phyloP scores from a whole-genome alignment of 2,888 invertebrate species.

The Plemyria rubiginata region DNA sequence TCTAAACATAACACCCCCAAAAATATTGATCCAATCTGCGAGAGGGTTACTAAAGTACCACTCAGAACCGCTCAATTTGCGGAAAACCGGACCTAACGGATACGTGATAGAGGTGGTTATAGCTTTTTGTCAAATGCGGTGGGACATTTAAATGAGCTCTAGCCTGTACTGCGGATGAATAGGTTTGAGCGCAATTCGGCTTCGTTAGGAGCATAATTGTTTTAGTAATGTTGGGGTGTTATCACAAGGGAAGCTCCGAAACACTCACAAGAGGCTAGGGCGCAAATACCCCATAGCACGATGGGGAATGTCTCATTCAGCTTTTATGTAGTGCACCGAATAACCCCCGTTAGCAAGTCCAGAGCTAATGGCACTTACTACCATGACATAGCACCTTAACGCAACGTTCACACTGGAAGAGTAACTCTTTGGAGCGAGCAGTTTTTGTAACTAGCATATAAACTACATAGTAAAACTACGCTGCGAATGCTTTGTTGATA shows the following conservation, averaged over 20 bases:
- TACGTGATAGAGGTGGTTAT: constrained; percentile 6
- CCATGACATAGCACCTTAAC: neutral
- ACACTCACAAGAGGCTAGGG: neutral
- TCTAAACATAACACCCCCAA: constrained; percentile 29
- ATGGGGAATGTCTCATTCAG: neutral
- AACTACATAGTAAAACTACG: neutral
- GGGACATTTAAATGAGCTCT: constrained; percentile 54
- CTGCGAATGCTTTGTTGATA: too few relatives aligned
- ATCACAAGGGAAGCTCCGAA: neutral
- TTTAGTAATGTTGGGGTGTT: constrained; percentile 21
- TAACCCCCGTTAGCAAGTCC: neutral
- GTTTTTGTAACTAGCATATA: neutral
- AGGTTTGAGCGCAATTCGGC: constrained; percentile 43
- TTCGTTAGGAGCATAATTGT: constrained; percentile 34
- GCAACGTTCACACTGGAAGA: neutral
- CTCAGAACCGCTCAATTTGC: neutral
- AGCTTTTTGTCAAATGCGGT: neutral
- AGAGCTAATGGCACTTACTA: neutral
- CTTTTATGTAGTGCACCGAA: neutral
- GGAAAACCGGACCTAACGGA: constrained; percentile 10
- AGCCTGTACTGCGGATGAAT: constrained; percentile 56
- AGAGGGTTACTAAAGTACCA: constrained; percentile 27
- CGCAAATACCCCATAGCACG: neutral
- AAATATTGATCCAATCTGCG: constrained; percentile 35
- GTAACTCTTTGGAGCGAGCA: neutral